These are phyloP conservation scores for Drosophila seguyi DNA, from an alignment of 1,140 invertebrate genomes.

Conservation along the genomic window DNA sequence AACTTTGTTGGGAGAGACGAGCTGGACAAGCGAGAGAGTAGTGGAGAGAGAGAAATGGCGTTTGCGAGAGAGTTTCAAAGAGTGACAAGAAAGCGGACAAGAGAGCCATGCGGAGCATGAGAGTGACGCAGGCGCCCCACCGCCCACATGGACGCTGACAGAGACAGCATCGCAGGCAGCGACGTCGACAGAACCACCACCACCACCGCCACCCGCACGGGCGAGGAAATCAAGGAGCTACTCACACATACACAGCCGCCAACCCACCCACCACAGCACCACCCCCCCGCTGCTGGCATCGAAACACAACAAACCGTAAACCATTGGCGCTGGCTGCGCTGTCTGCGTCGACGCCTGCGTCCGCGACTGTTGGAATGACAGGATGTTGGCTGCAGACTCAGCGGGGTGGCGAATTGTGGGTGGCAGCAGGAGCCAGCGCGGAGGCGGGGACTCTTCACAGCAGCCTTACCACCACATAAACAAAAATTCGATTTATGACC, in stretches of 20 bases:
- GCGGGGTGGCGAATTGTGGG: conserved; percentile 19
- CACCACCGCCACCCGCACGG: conserved; percentile 59
- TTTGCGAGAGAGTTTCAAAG: neutral
- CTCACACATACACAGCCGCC: conserved; percentile 6
- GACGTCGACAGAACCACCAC: conserved; percentile 65
- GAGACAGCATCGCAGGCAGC: conserved; percentile 14
- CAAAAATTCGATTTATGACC: conserved; percentile 85
- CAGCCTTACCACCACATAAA: conserved; percentile 80
- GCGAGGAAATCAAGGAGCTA: conserved; percentile 30
- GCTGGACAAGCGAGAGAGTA: neutral
- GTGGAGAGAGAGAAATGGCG: neutral
- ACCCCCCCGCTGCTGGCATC: conserved; percentile 33
- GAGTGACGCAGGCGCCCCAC: conserved; percentile 40
- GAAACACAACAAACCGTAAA: conserved; percentile 85
- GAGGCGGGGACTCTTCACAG: conserved; percentile 40
- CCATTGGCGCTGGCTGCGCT: conserved; percentile 54
- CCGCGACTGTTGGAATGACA: conserved; percentile 65
- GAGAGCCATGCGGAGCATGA: conserved; percentile 8
- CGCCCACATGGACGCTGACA: conserved; percentile 34
- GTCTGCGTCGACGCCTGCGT: conserved; percentile 11
- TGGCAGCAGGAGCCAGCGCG: conserved; percentile 1
- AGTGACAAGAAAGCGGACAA: neutral
- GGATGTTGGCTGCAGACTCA: conserved; percentile 45
- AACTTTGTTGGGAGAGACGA: neutral
- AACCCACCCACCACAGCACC: conserved; percentile 8